phyloP scores from a whole-genome alignment of 2,888 invertebrate species.

The Tinea semifulvella region DNA sequence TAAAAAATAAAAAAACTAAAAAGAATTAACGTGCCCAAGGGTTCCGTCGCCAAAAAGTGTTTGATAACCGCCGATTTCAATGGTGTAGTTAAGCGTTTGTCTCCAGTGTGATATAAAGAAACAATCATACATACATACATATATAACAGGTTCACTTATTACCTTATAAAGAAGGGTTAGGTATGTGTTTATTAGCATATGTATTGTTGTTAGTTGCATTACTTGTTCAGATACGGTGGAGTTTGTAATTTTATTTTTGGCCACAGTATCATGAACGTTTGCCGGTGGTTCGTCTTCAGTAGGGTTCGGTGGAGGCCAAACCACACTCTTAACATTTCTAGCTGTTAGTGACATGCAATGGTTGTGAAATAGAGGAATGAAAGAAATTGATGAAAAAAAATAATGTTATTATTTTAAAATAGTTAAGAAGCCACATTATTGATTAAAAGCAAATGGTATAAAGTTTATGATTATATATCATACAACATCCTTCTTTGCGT shows the following conservation, averaged over 20 bases:
- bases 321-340: slow-evolving; percentile 60
- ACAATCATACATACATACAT: too few relatives aligned
- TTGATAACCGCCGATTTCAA: too few relatives aligned
- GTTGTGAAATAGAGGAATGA: slow-evolving; percentile 33
- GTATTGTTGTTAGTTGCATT: too few relatives aligned
- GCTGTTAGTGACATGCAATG: slow-evolving; percentile 42
- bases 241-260: slow-evolving; percentile 15
- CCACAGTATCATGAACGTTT: slow-evolving; percentile 23
- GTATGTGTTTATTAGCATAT: too few relatives aligned
- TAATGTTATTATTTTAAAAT: slow-evolving; percentile 47
- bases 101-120: too few relatives aligned
- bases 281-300: slow-evolving; percentile 47
- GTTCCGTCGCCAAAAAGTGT: too few relatives aligned
- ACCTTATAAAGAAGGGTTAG: too few relatives aligned
- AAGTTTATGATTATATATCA: neutral
- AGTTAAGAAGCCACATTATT: slow-evolving; percentile 25
- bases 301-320: slow-evolving; percentile 61
- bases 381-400: slow-evolving; percentile 46
- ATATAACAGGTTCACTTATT: too few relatives aligned
- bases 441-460: slow-evolving; percentile 32
- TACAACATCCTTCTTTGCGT: too few relatives aligned
- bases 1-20: too few relatives aligned
- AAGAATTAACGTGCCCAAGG: too few relatives aligned
- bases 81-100: too few relatives aligned
- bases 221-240: neutral